Evolutionary conservation across 1,140 invertebrate genomes (phyloP), one percentile per base, ranked within the genome.

Genomic region (Diploscapter pachys): DNA sequence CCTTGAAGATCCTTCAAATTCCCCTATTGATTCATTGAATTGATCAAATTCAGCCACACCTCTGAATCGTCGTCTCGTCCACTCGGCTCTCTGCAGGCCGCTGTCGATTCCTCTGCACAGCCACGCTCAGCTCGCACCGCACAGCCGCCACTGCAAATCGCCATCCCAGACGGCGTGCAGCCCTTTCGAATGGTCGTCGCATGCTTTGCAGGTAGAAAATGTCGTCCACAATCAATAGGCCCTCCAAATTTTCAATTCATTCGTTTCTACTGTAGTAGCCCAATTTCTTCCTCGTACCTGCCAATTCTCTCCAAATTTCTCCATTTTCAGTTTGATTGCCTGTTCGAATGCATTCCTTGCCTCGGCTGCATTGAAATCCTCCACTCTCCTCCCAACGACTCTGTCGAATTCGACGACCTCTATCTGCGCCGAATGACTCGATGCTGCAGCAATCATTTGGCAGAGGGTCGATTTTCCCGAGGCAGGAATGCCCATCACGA

Each of bases 401-500:
- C 54, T 52, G 61, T 50, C 61, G 48, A 68, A 9, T 11, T 6
- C 8, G 51, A 68, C 53, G 31, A 68, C 31, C 1, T 31, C 31
- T 31, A 1, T 31, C 31, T 31, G 11, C 5, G 51, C 8, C 6
- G 66, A 54, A 5, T 50, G 8, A 48, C 52, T 52, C 13, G 11
- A 53, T 6, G 53, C 9, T n/a, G 48, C 9, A 6, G 50, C 11
- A 4, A 77, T 74, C 54, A 57, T 11, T 6, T 55, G n/a, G 57
- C 76, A 74, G 49, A 77, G 52, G 11, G 76, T 77, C 6, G 76
- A 78, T 55, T 77, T 77, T 50, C 76, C 76, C 1, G 74, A 13
- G 5, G 55, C 76, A 8, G 76, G 76, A n/a, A 78, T 4, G n/a
- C 76, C 76, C 76, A 73, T 73, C 48, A 77, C 75, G 4, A 77